phyloP scores from a whole-genome alignment of 1,140 invertebrate species.

The Heliconius nattereri region DNA sequence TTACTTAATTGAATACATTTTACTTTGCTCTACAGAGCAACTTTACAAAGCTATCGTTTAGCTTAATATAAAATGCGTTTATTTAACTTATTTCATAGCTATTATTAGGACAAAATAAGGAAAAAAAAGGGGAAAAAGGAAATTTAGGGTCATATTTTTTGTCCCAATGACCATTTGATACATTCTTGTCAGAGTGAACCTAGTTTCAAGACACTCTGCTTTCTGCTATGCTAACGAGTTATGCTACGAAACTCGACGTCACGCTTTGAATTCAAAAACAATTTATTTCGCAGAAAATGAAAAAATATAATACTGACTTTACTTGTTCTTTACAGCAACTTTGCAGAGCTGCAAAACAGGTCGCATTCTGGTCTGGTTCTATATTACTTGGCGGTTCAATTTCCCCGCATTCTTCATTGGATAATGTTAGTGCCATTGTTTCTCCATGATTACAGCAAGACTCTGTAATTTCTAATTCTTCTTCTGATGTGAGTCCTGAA shows the following conservation, averaged over 20 bases:
- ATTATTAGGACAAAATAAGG: too few species aligned
- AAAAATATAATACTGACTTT: slow-evolving; percentile 42
- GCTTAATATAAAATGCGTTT: too few species aligned
- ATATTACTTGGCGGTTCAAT: slow-evolving; percentile 51
- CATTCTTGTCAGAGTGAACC: too few species aligned
- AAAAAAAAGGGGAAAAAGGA: too few species aligned
- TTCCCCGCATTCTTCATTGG: slow-evolving; percentile 38
- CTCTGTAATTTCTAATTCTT: slow-evolving; percentile 50
- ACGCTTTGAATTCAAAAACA: too few species aligned
- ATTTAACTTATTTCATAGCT: too few species aligned
- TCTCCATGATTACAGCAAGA: slow-evolving; percentile 60
- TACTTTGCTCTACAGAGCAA: neutral
- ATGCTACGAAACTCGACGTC: too few species aligned
- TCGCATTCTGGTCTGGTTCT: slow-evolving; percentile 47
- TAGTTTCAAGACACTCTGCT: too few species aligned
- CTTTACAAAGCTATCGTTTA: neutral
- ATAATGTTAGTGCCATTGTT: slow-evolving; percentile 37
- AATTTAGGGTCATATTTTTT: too few species aligned
- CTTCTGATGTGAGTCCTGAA: slow-evolving; percentile 46
- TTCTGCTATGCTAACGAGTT: too few species aligned
- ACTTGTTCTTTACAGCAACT: slow-evolving; percentile 59
- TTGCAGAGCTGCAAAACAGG: slow-evolving; percentile 45
- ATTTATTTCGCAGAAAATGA: neutral
- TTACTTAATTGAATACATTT: neutral
- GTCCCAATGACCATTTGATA: too few species aligned